Evolutionary conservation across 1,140 invertebrate species (phyloP), one percentile per base, ranked within the genome.

Genomic region (Neodiprion virginianus): DNA sequence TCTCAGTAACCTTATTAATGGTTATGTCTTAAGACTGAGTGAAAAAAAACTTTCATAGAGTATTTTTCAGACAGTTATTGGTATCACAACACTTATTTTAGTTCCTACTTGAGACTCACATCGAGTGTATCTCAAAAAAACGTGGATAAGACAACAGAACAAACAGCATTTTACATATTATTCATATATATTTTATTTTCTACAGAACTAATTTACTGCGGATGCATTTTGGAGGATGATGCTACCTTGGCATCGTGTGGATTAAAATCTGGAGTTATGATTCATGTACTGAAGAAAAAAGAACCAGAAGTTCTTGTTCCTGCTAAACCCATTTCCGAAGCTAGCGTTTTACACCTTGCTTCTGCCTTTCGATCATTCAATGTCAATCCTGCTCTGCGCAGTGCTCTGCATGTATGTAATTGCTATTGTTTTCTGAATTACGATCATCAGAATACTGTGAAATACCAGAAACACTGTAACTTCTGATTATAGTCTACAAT

Each of bases 181-280:
- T 47, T n/a, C 53, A n/a, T 17, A 71, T 14, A 23, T 11, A n/a
- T 74, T 12, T 14, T 65, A 23, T 74, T 75, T 68, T 28, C 1
- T 12, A 65, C 48, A 91, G 91, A 91, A 82, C 81, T 92, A 17
- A 84, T 89, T 74, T 91, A 90, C 77, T 89, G 89, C 79, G 91
- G 91, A 11, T 85, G 87, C 76, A 82, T 90, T 67, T 78, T 92
- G 3, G 89, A 91, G 74, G 88, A 91, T 77, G 86, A 90, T 10
- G 76, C 83, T 8, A 89, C 87, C 7, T 69, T 92, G 14, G 86
- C 87, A 71, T 86, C 86, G 2, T 89, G 84, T 80, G 89, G 89
- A 11, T 75, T 92, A 50, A 90, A 90, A 79, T 79, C 83, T 79
- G 90, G 90, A 65, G 86, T 88, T 10, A 90, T 88, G 80, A 77